phyloP scores from a whole-genome alignment of 1,140 invertebrate species.

The Sycophila sp. region DNA sequence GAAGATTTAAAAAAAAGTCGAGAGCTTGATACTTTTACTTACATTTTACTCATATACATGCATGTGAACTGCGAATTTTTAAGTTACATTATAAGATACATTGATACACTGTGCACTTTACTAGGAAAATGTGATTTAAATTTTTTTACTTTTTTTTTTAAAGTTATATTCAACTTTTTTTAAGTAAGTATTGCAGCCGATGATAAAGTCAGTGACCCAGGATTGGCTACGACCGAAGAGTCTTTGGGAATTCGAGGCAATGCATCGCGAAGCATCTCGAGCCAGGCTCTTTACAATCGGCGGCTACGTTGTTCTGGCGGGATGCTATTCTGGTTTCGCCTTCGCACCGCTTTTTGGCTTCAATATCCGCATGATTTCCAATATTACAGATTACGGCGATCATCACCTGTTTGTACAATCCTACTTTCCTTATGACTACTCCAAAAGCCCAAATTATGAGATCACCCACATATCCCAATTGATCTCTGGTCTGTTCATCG shows the following conservation, averaged over 20 bases:
- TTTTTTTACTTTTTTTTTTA: background rate
- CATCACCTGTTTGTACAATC: background rate
- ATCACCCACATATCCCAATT: background rate
- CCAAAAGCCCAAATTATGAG: background rate
- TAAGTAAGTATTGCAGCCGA: conserved; percentile 11
- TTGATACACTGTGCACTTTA: no score
- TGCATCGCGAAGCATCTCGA: background rate
- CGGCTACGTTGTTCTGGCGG: background rate
- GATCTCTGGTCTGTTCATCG: background rate
- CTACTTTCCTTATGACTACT: background rate
- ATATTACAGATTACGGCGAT: conserved; percentile 8
- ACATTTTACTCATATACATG: no score
- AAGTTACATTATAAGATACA: no score
- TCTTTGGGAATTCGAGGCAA: background rate
- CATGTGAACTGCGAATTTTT: no score
- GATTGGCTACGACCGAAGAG: conserved; percentile 1
- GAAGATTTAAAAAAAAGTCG: background rate
- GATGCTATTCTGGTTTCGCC: background rate
- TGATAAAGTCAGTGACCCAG: background rate
- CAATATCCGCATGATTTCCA: background rate
- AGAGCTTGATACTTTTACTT: background rate
- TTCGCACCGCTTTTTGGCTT: background rate
- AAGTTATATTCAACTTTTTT: background rate
- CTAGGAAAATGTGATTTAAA: background rate
- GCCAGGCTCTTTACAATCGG: background rate